Conservation (phyloP, 2,888 invertebrate genomes). For the Glaucopsyche alexis region DNA sequence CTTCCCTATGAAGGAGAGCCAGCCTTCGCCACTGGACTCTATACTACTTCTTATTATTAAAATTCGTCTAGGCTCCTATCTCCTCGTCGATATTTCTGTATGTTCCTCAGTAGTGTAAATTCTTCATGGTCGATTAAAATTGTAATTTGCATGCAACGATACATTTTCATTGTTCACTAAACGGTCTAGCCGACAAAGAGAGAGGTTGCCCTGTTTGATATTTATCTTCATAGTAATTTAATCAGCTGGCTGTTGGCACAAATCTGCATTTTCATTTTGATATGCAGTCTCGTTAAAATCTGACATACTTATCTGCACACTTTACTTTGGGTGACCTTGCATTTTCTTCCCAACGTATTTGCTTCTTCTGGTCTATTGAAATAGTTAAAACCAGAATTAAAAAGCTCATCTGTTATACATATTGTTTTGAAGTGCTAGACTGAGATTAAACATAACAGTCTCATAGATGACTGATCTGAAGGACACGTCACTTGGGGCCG, state of each 20-base stretch:
- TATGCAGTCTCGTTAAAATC: background rate
- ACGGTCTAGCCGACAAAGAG: slow-evolving; percentile 38
- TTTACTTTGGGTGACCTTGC: background rate
- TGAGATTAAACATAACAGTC: background rate
- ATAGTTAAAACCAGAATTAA: too few species aligned
- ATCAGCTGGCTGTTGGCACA: slow-evolving; percentile 4
- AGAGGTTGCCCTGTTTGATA: slow-evolving; percentile 35
- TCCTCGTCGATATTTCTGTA: too few species aligned
- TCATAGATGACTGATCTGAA: background rate
- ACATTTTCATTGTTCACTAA: slow-evolving; percentile 39
- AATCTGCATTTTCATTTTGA: too few species aligned
- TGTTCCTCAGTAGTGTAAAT: slow-evolving; percentile 22
- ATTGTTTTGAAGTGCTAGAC: too few species aligned
- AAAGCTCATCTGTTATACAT: too few species aligned
- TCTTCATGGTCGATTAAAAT: slow-evolving; percentile 34
- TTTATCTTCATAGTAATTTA: slow-evolving; percentile 30
- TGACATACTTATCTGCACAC: background rate
- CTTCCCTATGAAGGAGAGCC: too few species aligned
- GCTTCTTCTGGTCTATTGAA: too few species aligned
- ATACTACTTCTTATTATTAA: background rate
- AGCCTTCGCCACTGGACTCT: too few species aligned
- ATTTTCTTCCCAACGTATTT: too few species aligned
- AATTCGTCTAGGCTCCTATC: too few species aligned
- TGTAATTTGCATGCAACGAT: slow-evolving; percentile 43
- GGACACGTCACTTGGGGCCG: slow-evolving; percentile 2